Conservation (phyloP, 2,888 invertebrate genomes). For the Sinodicranocentrus sp. region DNA sequence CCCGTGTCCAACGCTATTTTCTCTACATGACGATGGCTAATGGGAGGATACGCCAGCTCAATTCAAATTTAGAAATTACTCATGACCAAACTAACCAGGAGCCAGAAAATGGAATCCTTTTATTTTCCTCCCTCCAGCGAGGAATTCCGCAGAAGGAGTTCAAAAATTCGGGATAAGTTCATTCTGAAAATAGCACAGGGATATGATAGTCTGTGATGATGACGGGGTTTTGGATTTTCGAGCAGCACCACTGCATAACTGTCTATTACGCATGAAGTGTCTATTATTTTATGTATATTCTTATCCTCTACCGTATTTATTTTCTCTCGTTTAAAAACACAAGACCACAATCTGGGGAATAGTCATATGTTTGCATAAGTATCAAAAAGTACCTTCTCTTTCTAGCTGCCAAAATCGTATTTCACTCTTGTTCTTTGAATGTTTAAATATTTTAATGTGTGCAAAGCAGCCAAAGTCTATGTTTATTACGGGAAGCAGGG, state of each 20-base stretch:
- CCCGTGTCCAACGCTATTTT: slow-evolving; percentile 24
- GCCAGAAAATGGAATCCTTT: neutral
- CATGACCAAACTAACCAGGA: slow-evolving; percentile 15
- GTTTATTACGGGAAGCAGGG: too few relatives aligned
- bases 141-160: neutral
- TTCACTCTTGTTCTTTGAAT: too few relatives aligned
- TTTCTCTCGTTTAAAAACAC: too few relatives aligned
- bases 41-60: slow-evolving; percentile 23
- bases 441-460: too few relatives aligned
- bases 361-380: too few relatives aligned
- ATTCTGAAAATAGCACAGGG: too few relatives aligned
- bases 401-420: too few relatives aligned
- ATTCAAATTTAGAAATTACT: slow-evolving; percentile 46
- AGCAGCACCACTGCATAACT: neutral
- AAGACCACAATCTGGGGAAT: too few relatives aligned
- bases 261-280: neutral
- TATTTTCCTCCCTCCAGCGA: neutral
- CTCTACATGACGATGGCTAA: slow-evolving; percentile 11
- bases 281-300: too few relatives aligned
- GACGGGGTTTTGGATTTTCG: neutral
- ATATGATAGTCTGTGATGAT: neutral
- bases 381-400: too few relatives aligned
- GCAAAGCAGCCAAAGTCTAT: too few relatives aligned
- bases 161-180: neutral
- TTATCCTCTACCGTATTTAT: too few relatives aligned